These are phyloP conservation scores for Volucella inanis DNA, from an alignment of 2,888 invertebrate genomes.

Conservation along the genomic window DNA sequence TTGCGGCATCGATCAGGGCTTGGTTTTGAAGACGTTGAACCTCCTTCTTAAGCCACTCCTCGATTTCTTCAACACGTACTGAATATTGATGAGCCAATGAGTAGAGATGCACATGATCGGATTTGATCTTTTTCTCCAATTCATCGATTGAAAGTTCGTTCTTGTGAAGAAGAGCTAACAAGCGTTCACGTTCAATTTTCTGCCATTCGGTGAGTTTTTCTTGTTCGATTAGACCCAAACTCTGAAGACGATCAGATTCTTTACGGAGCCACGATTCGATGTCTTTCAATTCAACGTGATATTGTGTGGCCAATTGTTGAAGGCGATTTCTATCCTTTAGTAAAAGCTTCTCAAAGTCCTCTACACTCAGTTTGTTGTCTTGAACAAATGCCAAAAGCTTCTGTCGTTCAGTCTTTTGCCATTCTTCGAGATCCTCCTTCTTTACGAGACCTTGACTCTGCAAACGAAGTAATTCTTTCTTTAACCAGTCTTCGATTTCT, in stretches of 20 bases:
- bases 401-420: constrained; percentile 80
- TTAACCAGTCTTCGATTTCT: constrained; percentile 81
- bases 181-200: constrained; percentile 79
- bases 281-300: constrained; percentile 80
- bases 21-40: constrained; percentile 79
- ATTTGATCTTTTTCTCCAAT: constrained; percentile 78
- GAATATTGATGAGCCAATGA: constrained; percentile 80
- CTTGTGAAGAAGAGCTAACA: constrained; percentile 78
- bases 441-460: constrained; percentile 80
- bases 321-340: constrained; percentile 80
- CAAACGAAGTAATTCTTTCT: constrained; percentile 79
- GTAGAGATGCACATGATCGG: constrained; percentile 80
- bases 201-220: constrained; percentile 81
- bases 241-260: constrained; percentile 80
- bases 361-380: constrained; percentile 80
- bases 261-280: constrained; percentile 81
- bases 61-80: constrained; percentile 81
- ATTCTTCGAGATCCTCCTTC: constrained; percentile 80
- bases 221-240: constrained; percentile 78
- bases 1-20: constrained; percentile 79
- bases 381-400: constrained; percentile 79
- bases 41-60: constrained; percentile 81
- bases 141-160: constrained; percentile 80
- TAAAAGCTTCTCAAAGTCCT: constrained; percentile 79
- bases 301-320: constrained; percentile 78